Conservation (phyloP, 1,140 invertebrate genomes). For the Tetraneura akinire region DNA sequence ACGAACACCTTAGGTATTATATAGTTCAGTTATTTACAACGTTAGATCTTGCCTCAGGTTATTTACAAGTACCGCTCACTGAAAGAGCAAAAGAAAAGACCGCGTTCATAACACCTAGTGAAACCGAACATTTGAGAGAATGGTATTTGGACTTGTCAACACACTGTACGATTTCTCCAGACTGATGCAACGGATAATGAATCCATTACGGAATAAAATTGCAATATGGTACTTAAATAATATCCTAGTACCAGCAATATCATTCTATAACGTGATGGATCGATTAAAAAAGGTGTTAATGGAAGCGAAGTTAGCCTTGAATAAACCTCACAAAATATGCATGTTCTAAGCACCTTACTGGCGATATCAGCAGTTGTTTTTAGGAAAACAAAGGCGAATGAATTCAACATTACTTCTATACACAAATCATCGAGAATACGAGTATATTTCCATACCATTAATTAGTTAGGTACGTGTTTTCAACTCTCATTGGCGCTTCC, state of each 20-base stretch:
- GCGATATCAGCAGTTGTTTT: too few relatives aligned
- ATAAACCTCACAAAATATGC: too few relatives aligned
- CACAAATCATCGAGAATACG: too few relatives aligned
- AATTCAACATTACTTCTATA: background rate
- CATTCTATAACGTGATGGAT: too few relatives aligned
- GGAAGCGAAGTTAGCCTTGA: too few relatives aligned
- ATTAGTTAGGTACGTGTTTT: too few relatives aligned
- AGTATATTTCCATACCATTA: too few relatives aligned
- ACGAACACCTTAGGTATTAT: constrained; percentile 60
- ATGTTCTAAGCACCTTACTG: too few relatives aligned
- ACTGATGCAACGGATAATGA: constrained; percentile 21
- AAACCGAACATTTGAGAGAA: constrained; percentile 52
- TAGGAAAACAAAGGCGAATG: too few relatives aligned
- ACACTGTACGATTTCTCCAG: constrained; percentile 34
- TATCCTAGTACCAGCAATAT: too few relatives aligned
- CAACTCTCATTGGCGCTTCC: background rate
- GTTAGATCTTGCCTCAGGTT: constrained; percentile 60
- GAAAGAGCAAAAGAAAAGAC: constrained; percentile 56
- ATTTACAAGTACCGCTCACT: constrained; percentile 58
- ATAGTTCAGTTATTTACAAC: constrained; percentile 59
- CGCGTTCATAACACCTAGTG: constrained; percentile 53
- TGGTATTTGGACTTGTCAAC: constrained; percentile 55
- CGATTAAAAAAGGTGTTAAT: too few relatives aligned
- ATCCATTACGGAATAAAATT: background rate
- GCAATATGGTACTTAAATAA: too few relatives aligned